Base-by-base conservation (phyloP, 2,888 invertebrate species). In the Eupithecia exiguata region DNA sequence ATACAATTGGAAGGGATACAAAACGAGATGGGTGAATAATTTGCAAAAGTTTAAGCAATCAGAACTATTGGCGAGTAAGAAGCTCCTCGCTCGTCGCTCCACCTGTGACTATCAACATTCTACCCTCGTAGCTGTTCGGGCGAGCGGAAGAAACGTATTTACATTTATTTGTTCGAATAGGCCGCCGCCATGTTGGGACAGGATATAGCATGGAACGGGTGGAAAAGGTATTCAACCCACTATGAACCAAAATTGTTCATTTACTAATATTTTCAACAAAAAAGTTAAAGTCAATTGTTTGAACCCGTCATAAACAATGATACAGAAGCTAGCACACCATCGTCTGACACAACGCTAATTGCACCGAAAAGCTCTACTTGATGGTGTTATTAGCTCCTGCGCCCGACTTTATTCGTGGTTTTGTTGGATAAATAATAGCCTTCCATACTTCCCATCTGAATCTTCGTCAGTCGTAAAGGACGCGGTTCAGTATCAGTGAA, bases 121-220 rank as follows among this genome's bases (percentile, higher is more conserved):
- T 25, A 35, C 9, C 35, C 68, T 10, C 43, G 68, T 72, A 70
- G 63, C 71, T 76, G 77, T 77, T 71, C 73, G 74, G 73, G 78
- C 46, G 63, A 75, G 70, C 74, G 77, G 75, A 78, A 80, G 77
- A 74, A 77, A 77, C 75, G 75, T 80, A 80, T 80, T 78, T 80
- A 80, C 80, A 78, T 80, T 77, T 76, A 76, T 76, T 78, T 75
- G 73, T 75, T 74, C 73, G 78, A 74, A 74, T 74, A 73, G 69
- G 68, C 70, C 43, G 66, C 58, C 65, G 68, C 63, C 71, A 70
- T 72, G 53, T 72, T 72, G 72, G 62, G n/a, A n/a, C 68, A 21
- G 21, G 25, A 66, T 58, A 43, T 62, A 70, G 70, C 61, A 63
- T 14, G 72, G 62, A 63, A 30, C 66, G 30, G 36, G 40, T 12